Base-by-base conservation (phyloP, 2,797 vertebrate species). In the Synanceia verrucosa region DNA sequence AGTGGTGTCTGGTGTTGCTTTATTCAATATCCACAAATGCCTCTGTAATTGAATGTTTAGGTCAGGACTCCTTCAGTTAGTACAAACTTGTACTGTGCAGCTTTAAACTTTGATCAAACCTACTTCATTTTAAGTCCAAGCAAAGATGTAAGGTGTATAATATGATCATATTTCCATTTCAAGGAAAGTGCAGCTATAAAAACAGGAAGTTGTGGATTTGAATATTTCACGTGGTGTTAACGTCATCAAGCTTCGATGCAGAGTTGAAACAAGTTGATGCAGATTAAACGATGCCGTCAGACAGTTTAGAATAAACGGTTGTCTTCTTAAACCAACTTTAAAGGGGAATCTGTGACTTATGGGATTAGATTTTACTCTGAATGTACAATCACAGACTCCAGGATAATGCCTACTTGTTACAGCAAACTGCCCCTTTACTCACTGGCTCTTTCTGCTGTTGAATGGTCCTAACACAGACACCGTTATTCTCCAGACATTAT, bases 401-500 rank as follows among this genome's bases (percentile, higher is more conserved):
- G 50, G 67, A 72, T 55, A 64, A 73, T 44, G 36, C 33, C 56
- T 59, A 9, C 46, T 76, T 71, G 79, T 86, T 70, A 67, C 6
- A 76, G 4, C 18, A 36, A 55, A 55, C 41, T 59, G 28, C 61
- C 37, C 39, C 36, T 47, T 75, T 50, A 61, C 48, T 36, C 44
- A 6, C 26, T 51, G 9, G 36, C 5, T 64, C 13, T 41, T 77
- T 65, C 33, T 61, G 52, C 31, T 55, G 48, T 63, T 41, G 65
- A 78, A 65, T 39, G 4, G 34, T 70, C 70, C 48, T 19, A 73
- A 37, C n/a, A 69, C 59, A 60, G 59, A 67, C 56, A 65, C 36
- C 31, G 33, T 64, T 52, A 73, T 51, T 68, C 52, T 37, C 52
- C 72, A 66, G 65, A 65, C 76, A 34, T 91, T 78, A 89, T 92